These are phyloP conservation scores for Agelaius tricolor DNA, from an alignment of 2,113 vertebrate species.

Conservation along the genomic window DNA sequence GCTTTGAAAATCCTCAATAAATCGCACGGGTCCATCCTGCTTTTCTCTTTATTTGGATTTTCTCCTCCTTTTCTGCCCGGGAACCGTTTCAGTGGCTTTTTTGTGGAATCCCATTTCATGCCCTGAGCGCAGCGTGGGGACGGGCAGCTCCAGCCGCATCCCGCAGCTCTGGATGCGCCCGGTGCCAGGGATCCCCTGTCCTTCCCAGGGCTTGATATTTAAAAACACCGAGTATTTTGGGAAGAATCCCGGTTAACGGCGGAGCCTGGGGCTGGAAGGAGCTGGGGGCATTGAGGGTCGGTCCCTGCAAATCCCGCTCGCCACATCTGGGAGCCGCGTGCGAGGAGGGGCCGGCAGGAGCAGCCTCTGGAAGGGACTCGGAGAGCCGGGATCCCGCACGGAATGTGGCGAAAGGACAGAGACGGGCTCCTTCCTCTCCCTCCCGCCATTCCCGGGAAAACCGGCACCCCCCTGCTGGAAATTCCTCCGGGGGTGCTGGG, in stretches of 20 bases:
- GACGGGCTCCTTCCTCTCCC: neutral
- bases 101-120: neutral
- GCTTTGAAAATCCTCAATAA: neutral
- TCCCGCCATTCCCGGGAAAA: neutral
- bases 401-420: fast-evolving
- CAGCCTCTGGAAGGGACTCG: neutral
- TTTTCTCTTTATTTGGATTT: neutral
- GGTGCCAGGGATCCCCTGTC: neutral
- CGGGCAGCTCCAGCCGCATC: neutral
- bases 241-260: neutral
- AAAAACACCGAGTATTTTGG: fast-evolving
- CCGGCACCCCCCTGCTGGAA: neutral
- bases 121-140: fast-evolving
- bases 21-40: fast-evolving
- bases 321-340: neutral
- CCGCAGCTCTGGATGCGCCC: neutral
- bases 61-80: neutral
- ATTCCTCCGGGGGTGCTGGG: fast-evolving
- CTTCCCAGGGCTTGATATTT: fast-evolving
- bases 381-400: neutral
- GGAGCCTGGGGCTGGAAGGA: neutral
- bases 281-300: fast-evolving
- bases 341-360: neutral
- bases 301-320: neutral
- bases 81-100: neutral